Base-by-base conservation (phyloP, 2,888 invertebrate species). In the Patella depressa region DNA sequence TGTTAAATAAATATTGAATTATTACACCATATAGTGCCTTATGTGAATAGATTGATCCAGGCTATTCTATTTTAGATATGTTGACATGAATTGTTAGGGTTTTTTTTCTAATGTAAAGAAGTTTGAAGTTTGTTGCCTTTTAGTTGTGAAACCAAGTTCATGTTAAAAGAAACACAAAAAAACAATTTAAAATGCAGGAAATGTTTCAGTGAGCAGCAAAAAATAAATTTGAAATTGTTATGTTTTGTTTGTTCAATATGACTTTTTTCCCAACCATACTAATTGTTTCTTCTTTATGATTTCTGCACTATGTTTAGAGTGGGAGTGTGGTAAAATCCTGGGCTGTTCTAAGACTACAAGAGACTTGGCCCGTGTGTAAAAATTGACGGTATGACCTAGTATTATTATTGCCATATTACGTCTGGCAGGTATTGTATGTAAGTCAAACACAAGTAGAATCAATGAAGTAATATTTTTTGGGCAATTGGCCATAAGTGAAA, bases 381-480 rank as follows among this genome's bases (percentile, higher is more conserved):
- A 53, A 9, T 55, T 53, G 24, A 54, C 24, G 53, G 53, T 53
- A 73, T 72, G 53, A 45, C 45, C 45, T 34, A 53, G n/a, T n/a
- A 72, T 72, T 73, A 53, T 73, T 73, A 53, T 72, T 73, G 73
- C 55, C 14, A 65, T 65, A 24, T 65, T 65, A 19, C 65, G 4
- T 19, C 71, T 71, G 75, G 75, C 75, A 75, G 75, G 75, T 75
- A 75, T 75, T 75, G 75, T 75, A 75, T 75, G 65, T 65, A 65
- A 65, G 45, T 45, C 45, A 45, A 45, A 45, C 45, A 45, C 45
- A 45, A 45, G 45, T 45, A 45, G 45, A 45, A 45, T 45, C 45
- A 45, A 45, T 45, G 45, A 45, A 45, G 45, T 45, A 45, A 19
- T 24, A 65, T 24, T 65, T 24, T 65, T 65, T 65, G 65, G 65